These are phyloP conservation scores for Cataglyphis hispanica DNA, from an alignment of 1,140 invertebrate genomes.

Conservation along the genomic window DNA sequence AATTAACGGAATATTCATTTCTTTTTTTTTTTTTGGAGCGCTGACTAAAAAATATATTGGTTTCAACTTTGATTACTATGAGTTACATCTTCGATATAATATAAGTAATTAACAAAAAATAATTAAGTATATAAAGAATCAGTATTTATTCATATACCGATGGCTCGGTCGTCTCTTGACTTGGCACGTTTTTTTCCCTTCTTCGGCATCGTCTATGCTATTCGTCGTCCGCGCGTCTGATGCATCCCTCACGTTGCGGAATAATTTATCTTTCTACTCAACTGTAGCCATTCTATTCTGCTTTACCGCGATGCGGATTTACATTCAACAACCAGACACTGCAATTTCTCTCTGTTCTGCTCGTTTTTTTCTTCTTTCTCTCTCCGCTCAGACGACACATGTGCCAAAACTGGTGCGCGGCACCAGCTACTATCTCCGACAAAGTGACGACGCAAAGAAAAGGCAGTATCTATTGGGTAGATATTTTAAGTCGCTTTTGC, in stretches of 20 bases:
- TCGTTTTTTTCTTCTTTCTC: conserved; percentile 29
- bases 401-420: conserved; percentile 48
- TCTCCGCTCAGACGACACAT: conserved; percentile 7
- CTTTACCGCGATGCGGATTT: conserved; percentile 42
- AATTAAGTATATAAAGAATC: background rate
- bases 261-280: conserved; percentile 52
- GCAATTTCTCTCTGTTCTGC: conserved; percentile 56
- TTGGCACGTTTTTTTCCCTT: conserved; percentile 33
- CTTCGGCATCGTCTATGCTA: conserved; percentile 1
- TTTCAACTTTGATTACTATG: background rate
- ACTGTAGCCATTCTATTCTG: background rate
- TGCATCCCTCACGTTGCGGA: conserved; percentile 30
- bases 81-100: conserved; percentile 12
- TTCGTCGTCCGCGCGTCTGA: conserved; percentile 46
- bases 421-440: conserved; percentile 4
- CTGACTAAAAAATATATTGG: conserved; percentile 2
- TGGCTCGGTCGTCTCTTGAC: conserved; percentile 24
- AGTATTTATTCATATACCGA: conserved; percentile 43
- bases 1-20: conserved; percentile 16
- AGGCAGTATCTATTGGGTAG: background rate
- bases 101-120: conserved; percentile 11
- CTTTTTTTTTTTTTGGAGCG: too few relatives aligned
- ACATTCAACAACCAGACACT: conserved; percentile 50
- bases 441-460: background rate
- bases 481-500: conserved; percentile 1